Evolutionary conservation across 2,113 vertebrate species (phyloP), one percentile per base, ranked within the genome.

Genomic region (Pachypanchax playfairii): DNA sequence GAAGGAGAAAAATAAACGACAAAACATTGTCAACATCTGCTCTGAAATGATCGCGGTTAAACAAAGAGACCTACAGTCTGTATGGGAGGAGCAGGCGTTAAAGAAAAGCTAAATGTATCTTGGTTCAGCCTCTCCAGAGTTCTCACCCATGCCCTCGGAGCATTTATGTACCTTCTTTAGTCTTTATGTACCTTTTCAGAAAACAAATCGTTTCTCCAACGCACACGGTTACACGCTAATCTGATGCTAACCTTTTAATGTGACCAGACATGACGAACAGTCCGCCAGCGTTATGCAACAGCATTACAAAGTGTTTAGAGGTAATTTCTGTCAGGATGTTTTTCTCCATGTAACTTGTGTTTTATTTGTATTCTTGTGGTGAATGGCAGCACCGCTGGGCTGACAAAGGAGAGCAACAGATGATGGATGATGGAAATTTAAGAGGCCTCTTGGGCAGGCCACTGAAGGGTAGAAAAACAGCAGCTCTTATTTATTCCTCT

Each of bases 381-480:
- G 9, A 22, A 47, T 54, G 29, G 28, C 29, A 4, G 47, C 50
- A 9, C n/a, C 1, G 13, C n/a, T 5, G 28, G 35, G 54, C 29
- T 55, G 22, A 54, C 49, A 29, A 58, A 66, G 21, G 7, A 38
- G 25, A 59, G 42, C 29, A 52, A 39, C 29, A 50, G 38, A 38
- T 60, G 56, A 78, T 63, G 52, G 41, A 62, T 66, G 43, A 47
- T 28, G 48, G 24, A 57, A 60, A 71, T 62, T 48, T 31, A 28
- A 64, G 57, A 69, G 35, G 48, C 25, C 42, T 69, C 25, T 14
- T 52, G 49, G 70, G 61, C 8, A 44, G 55, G 25, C 7, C 18
- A 28, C 29, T 38, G 35, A 46, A 49, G n/a, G 33, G 33, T 13
- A 66, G 21, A 52, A 50, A 50, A 65, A 70, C 6, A 56, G 5